These are phyloP conservation scores for Pyrocephalus nanus DNA, from an alignment of 2,797 vertebrate species.

Conservation along the genomic window DNA sequence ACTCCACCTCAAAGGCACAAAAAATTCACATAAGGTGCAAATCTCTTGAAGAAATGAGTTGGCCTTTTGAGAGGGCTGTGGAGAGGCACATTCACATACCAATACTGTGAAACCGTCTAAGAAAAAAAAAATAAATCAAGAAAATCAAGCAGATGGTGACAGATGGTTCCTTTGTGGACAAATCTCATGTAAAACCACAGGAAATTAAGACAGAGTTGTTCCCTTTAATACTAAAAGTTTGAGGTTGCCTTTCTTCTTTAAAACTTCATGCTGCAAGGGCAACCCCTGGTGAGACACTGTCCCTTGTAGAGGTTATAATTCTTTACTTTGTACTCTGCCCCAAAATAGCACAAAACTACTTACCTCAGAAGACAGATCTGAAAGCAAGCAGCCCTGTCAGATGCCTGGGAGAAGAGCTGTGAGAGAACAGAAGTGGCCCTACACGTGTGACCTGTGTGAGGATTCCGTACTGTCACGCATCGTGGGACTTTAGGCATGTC, in stretches of 20 bases:
- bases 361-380: not conserved
- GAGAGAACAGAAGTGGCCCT: not conserved
- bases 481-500: not conserved
- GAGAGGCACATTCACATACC: not conserved
- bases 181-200: constrained; percentile 32
- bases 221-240: not conserved
- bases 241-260: not conserved
- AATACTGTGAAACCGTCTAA: not conserved
- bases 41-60: not conserved
- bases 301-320: not conserved
- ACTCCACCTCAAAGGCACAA: not conserved
- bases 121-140: not conserved
- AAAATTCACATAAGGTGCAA: not conserved
- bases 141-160: constrained; percentile 1
- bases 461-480: not conserved
- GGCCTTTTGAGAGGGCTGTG: not conserved
- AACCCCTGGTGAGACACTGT: not conserved
- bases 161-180: not conserved
- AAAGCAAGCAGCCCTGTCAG: not conserved
- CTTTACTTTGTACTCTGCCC: not conserved
- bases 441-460: not conserved
- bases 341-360: not conserved
- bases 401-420: not conserved
- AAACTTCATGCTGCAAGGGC: not conserved
- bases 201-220: constrained; percentile 39